Base-by-base conservation (phyloP, 2,888 invertebrate species). In the Alitta virens region DNA sequence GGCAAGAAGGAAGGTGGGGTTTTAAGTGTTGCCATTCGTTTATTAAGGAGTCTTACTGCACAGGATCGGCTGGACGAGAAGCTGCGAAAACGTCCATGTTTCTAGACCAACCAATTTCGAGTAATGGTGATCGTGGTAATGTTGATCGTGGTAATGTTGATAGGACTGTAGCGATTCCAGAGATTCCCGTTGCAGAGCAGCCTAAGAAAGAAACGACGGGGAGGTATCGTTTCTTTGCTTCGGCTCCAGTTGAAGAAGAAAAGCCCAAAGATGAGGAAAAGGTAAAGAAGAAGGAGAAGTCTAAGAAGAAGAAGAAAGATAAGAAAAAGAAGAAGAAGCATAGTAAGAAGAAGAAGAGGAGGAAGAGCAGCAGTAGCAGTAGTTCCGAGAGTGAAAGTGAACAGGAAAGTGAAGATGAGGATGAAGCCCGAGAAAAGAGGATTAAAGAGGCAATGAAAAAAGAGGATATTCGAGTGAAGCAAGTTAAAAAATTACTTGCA, bases 11-110 rank as follows among this genome's bases (percentile, higher is more conserved):
- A 0, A 86, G 88, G 65, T 99, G 99, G 99, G 99, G 98, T 0
- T 99, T 89, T 83, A 90, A 91, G 76, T 99, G 99, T 77, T 99
- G 99, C 82, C 90, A 94, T 78, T 93, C 94, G 0, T 89, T 90
- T 67, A 87, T 98, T 25, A 84, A 84, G 65, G 78, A 78, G 57
- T 79, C 80, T 3, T 82, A 83, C 66, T 83, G 82, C 69, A 78
- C 78, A 3, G 81, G 81, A 3, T 71, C 72, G 59, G 87, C 88
- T 42, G 89, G 89, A 1, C 82, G 78, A 63, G 70, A 72, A 7
- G 33, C 33, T 33, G 33, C 33, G 5, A 33, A 33, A 33, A 7
- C 33, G 12, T 33, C 33, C 5, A 33, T 33, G 33, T 33, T 12
- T 12, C 12, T 33, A 12, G 12, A 7, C 7, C 7, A 33, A 33